These are phyloP conservation scores for Pangasius sanitwongsei DNA, from an alignment of 2,797 vertebrate species.

Conservation along the genomic window DNA sequence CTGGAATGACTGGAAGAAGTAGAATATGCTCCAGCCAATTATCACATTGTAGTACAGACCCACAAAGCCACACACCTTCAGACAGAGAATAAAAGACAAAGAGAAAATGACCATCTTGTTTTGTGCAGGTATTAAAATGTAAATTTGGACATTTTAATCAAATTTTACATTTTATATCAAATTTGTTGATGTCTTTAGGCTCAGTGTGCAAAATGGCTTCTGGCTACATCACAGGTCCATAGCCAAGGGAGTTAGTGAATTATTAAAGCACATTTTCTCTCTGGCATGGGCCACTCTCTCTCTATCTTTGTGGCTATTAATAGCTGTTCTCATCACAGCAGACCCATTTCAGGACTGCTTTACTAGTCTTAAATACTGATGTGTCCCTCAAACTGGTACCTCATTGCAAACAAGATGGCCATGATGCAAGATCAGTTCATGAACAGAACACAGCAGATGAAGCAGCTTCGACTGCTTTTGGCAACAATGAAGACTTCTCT, in stretches of 20 bases:
- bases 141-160: not conserved
- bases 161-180: too few relatives aligned
- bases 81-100: slow-evolving; percentile 13
- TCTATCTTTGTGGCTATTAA: slow-evolving; percentile 71
- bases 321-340: slow-evolving; percentile 66
- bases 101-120: not conserved
- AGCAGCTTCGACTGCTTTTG: not conserved
- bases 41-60: slow-evolving; percentile 90
- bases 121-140: not conserved
- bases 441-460: not conserved
- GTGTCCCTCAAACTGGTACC: not conserved
- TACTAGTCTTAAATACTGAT: slow-evolving; percentile 15
- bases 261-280: slow-evolving; percentile 77
- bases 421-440: slow-evolving; percentile 6
- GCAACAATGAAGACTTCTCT: not conserved
- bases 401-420: not conserved
- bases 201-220: slow-evolving; percentile 37
- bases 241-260: slow-evolving; percentile 69
- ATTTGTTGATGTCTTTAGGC: not conserved
- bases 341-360: slow-evolving; percentile 29
- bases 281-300: slow-evolving; percentile 59
- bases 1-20: slow-evolving; percentile 91
- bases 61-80: slow-evolving; percentile 85
- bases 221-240: slow-evolving; percentile 54
- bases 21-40: slow-evolving; percentile 90